A percentile compares a stretch with the other conserved stretches of the same genome.
Conservation (phyloP, 1,140 invertebrate species). For the Zaprionus nigranus region DNA sequence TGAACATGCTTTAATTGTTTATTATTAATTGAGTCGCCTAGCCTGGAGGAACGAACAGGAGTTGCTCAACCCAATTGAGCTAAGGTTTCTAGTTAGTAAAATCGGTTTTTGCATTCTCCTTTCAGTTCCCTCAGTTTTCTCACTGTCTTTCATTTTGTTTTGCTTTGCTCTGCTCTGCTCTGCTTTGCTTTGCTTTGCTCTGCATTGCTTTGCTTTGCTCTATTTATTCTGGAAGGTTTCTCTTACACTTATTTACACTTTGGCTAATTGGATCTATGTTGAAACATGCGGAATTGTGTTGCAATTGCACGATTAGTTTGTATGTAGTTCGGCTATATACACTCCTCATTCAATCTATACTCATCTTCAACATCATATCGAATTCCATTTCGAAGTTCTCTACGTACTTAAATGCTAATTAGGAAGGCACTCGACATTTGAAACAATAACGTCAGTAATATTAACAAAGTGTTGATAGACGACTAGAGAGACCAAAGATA, state of each 20-base stretch:
- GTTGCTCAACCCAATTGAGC: background rate
- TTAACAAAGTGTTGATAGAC: conserved; percentile 39
- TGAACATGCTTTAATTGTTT: conserved; percentile 36
- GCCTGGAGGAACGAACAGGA: background rate
- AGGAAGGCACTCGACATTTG: conserved; percentile 76
- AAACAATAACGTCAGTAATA: conserved; percentile 53
- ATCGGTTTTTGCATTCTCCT: background rate
- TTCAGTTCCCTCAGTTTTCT: background rate
- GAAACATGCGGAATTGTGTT: conserved; percentile 11
- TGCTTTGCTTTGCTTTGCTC: no score
- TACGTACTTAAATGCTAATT: conserved; percentile 61
- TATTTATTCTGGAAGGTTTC: conserved; percentile 24
- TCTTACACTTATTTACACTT: conserved; percentile 50
- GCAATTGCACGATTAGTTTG: conserved; percentile 17
- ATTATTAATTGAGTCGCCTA: conserved; percentile 40
- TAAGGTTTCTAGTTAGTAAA: background rate
- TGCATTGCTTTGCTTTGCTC: conserved; percentile 2
- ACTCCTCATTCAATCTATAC: background rate
- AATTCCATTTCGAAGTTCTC: conserved; percentile 3
- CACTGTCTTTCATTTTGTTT: background rate
- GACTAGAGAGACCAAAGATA: conserved; percentile 16
- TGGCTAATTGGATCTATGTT: conserved; percentile 49
- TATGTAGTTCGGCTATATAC: conserved; percentile 28
- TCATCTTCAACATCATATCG: conserved; percentile 8
- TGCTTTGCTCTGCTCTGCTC: conserved; percentile 17